Evolutionary conservation across 2,113 vertebrate species (phyloP), one percentile per base, ranked within the genome.

Genomic region (Lepisosteus oculatus): DNA sequence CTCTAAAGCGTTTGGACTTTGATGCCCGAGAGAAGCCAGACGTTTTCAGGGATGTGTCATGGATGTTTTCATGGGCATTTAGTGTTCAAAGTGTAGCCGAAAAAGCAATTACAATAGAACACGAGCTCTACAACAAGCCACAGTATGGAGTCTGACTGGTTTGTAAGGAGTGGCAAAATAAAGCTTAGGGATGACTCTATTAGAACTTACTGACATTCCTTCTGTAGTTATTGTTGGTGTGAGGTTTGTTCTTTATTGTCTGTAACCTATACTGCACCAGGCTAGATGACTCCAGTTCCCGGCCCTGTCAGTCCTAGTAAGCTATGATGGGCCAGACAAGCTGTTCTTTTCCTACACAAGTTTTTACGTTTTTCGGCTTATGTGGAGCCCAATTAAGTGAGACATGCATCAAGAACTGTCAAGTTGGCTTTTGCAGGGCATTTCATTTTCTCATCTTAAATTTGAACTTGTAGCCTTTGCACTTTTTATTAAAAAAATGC

Each of bases 1-100:
- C 69, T 61, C 74, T 42, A 1, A 6, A 47, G 59, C 69, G 4
- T 65, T 54, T 76, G 64, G 68, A 73, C 83, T 85, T 85, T 80
- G 72, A 74, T 70, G 64, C 44, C 76, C 51, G 13, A 17, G 72
- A 45, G 57, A 13, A 59, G 14, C 57, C 57, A 59, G 56, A 63
- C 61, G 64, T 69, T 77, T 73, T 44, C 4, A 51, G 45, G 68
- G 68, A 74, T 73, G 57, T 73, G 70, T 74, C 76, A 70, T 71
- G 65, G 76, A 67, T 71, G 63, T 76, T 76, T 76, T 72, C 47
- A 13, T 29, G 45, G 73, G 47, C 15, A 43, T 68, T 51, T 63
- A 69, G 55, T 70, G 65, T 76, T 76, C 54, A 72, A 69, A 73
- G 75, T 44, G 8, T 55, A 55, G 54, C 54, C n/a, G 42, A 65